A percentile compares a stretch with the other conserved stretches of the same genome.
Evolutionary conservation across 2,888 invertebrate genomes (phyloP).

Genomic region (Epinotia ramella): DNA sequence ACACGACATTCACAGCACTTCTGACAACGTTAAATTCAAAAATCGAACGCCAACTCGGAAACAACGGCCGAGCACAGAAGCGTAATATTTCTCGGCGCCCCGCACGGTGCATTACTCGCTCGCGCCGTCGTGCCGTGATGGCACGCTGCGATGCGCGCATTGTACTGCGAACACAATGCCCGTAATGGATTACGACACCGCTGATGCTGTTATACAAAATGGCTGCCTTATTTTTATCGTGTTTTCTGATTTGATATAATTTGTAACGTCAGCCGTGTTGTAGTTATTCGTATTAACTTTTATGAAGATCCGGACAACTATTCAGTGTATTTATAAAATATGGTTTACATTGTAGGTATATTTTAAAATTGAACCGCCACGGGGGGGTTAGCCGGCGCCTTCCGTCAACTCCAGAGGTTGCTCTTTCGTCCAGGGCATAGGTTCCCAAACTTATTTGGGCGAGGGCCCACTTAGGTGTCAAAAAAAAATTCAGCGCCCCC

Average conservation of each 20-base stretch:
- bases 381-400: too few relatives aligned
- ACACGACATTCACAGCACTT: too few relatives aligned
- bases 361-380: too few relatives aligned
- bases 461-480: too few relatives aligned
- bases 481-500: too few relatives aligned
- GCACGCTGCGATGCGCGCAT: conserved; percentile 48
- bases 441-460: too few relatives aligned
- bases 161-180: conserved; percentile 46
- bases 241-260: neutral
- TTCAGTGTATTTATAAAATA: too few relatives aligned
- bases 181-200: conserved; percentile 48
- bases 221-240: conserved; percentile 7
- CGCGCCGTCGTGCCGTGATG: conserved; percentile 37
- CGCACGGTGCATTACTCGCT: conserved; percentile 43
- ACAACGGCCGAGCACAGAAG: conserved; percentile 9
- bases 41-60: conserved; percentile 13
- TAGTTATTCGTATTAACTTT: neutral
- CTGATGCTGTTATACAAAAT: conserved; percentile 20
- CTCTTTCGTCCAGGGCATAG: too few relatives aligned
- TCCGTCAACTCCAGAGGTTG: too few relatives aligned
- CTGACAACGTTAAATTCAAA: neutral
- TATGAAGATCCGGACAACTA: neutral
- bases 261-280: neutral
- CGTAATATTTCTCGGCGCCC: conserved; percentile 34
- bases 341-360: too few relatives aligned